Conservation (phyloP, 2,113 vertebrate genomes). For the Leptocoma aspasia region DNA sequence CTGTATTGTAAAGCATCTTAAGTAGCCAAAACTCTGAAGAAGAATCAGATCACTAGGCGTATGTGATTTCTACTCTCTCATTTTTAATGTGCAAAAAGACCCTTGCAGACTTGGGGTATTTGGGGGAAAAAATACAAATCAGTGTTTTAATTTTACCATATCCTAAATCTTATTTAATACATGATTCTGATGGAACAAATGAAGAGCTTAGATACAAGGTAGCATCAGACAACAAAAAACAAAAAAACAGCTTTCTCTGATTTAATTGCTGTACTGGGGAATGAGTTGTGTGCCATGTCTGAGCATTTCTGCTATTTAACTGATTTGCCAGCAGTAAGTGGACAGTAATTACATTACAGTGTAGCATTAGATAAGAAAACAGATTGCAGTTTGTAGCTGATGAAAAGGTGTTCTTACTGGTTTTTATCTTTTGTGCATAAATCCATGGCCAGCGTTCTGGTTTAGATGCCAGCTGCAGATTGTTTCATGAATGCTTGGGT, state of each 20-base stretch:
- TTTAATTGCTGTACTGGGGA: fast-evolving
- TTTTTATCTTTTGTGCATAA: too few relatives aligned
- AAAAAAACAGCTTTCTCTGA: neutral
- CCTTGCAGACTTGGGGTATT: neutral
- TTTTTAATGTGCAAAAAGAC: neutral
- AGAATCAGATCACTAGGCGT: neutral
- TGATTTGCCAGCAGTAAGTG: neutral
- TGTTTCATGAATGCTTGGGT: fast-evolving
- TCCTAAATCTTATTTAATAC: neutral
- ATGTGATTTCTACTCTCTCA: neutral
- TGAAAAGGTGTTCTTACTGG: neutral
- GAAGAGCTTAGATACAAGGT: neutral
- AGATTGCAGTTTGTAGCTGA: neutral
- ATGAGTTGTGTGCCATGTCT: neutral
- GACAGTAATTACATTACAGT: neutral
- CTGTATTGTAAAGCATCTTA: neutral
- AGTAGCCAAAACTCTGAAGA: neutral
- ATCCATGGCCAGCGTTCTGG: fast-evolving
- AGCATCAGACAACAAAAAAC: neutral
- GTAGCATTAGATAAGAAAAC: neutral
- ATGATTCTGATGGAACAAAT: neutral
- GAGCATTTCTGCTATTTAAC: neutral
- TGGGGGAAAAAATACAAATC: neutral
- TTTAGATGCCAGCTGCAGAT: neutral
- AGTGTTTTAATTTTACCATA: neutral